Conservation (phyloP, 1,140 invertebrate species). For the Zeugodacus cucurbitae region DNA sequence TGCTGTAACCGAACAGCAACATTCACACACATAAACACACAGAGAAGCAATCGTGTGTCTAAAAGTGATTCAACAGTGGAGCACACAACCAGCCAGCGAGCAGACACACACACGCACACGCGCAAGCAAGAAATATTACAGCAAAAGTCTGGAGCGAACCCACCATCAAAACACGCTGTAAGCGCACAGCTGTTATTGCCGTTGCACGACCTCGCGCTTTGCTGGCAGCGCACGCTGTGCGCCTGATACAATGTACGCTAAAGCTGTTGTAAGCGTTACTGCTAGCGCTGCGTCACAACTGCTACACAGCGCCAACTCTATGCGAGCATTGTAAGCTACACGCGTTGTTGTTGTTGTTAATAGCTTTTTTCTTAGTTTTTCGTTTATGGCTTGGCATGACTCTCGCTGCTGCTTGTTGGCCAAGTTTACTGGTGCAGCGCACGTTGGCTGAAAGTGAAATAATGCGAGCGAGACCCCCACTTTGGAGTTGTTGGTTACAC, state of each 20-base stretch:
- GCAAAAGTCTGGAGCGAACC: not conserved
- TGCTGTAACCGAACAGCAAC: not conserved
- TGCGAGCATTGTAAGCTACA: not conserved
- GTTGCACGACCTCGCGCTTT: not conserved
- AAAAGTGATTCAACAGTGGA: not conserved
- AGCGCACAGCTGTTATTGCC: not conserved
- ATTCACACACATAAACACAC: not conserved
- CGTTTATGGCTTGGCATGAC: not conserved
- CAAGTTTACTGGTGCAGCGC: not conserved
- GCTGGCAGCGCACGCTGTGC: not conserved
- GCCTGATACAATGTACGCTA: not conserved
- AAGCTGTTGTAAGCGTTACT: constrained; percentile 36
- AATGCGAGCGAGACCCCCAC: not conserved
- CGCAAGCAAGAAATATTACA: not conserved
- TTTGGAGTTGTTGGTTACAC: too few relatives aligned
- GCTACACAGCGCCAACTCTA: not conserved
- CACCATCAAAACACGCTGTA: not conserved
- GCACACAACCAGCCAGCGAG: not conserved
- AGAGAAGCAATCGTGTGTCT: not conserved
- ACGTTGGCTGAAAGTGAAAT: not conserved
- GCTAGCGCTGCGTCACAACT: not conserved
- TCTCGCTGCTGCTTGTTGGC: not conserved
- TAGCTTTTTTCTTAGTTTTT: not conserved
- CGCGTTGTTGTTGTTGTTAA: not conserved
- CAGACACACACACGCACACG: not conserved